Conservation (phyloP, 2,797 vertebrate species). For the Notolabrus celidotus region DNA sequence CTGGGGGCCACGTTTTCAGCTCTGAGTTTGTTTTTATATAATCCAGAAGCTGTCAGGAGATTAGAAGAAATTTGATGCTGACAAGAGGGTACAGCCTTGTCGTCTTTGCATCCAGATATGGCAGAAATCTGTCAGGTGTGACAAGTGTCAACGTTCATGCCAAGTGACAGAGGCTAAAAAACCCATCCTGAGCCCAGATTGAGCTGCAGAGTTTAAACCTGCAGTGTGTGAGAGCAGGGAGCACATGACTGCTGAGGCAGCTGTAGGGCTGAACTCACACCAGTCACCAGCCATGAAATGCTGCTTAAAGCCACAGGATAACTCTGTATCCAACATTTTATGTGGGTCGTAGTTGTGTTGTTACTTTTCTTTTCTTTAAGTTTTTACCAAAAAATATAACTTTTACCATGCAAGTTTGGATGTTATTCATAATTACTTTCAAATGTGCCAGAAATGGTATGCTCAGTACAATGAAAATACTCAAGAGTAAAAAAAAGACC, state of each 20-base stretch:
- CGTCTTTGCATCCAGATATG: constrained; percentile 24
- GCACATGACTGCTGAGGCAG: constrained; percentile 10
- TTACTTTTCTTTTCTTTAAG: background rate
- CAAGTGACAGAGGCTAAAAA: constrained; percentile 31
- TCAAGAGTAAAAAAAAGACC: too few species aligned
- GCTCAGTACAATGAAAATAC: too few species aligned
- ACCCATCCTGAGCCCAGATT: background rate
- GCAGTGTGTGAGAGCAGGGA: background rate
- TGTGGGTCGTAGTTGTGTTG: background rate
- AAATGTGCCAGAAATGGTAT: too few species aligned
- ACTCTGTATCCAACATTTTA: background rate
- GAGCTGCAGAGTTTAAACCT: constrained; percentile 1
- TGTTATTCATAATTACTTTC: too few species aligned
- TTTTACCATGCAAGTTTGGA: background rate
- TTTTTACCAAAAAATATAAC: background rate
- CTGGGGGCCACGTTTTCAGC: background rate
- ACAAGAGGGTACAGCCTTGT: constrained; percentile 31
- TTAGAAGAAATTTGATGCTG: constrained; percentile 33
- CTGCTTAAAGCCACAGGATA: background rate
- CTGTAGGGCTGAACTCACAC: constrained; percentile 8
- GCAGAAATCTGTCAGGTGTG: constrained; percentile 36
- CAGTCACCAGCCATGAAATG: background rate
- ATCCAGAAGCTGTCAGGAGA: constrained; percentile 34
- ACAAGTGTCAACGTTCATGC: constrained; percentile 15
- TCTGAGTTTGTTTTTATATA: constrained; percentile 1